Percentiles rank a stretch among this genome's conserved stretches.
Evolutionary conservation across 1,140 invertebrate genomes (phyloP).

Genomic region (Pogonus chalceus): DNA sequence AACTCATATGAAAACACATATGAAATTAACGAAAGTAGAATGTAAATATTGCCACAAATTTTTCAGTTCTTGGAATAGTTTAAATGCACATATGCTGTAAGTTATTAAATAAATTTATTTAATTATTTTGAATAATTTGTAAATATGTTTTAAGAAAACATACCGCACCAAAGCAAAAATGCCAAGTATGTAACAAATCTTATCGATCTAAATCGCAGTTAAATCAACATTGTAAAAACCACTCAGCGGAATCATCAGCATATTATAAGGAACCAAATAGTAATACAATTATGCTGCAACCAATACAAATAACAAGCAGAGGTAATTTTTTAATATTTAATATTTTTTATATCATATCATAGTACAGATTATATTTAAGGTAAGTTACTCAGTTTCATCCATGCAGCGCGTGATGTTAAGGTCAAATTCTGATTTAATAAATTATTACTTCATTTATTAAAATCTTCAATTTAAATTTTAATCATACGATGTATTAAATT

Average conservation of each 20-base stretch:
- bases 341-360: too few species aligned
- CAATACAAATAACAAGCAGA: neutral
- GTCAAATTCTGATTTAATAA: too few species aligned
- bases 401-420: too few species aligned
- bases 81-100: slow-evolving; percentile 18
- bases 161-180: neutral
- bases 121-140: neutral
- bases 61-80: neutral
- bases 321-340: neutral
- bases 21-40: slow-evolving; percentile 9
- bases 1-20: slow-evolving; percentile 25
- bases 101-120: slow-evolving; percentile 8
- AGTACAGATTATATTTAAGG: too few species aligned
- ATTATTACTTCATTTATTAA: too few species aligned
- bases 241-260: neutral
- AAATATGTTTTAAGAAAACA: slow-evolving; percentile 12
- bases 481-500: too few species aligned
- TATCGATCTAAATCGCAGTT: neutral
- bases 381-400: too few species aligned
- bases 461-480: too few species aligned
- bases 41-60: slow-evolving; percentile 10
- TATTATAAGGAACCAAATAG: neutral
- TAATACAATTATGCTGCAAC: slow-evolving; percentile 1
- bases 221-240: neutral
- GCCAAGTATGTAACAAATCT: neutral